Base-by-base conservation (phyloP, 2,113 vertebrate genomes). In the Pterocles orientalis region DNA sequence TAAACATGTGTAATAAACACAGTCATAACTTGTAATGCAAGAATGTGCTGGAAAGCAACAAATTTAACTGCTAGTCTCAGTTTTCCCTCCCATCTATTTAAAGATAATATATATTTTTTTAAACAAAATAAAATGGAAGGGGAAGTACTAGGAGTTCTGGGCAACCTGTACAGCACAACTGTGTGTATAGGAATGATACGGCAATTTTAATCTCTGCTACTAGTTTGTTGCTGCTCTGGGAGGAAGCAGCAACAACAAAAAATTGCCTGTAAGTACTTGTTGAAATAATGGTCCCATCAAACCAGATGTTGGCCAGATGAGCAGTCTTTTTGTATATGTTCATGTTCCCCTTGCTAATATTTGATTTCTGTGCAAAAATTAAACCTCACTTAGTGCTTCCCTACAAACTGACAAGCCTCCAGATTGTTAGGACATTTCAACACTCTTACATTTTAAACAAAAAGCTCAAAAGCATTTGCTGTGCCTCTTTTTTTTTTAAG, bases 171-270 rank as follows among this genome's bases (percentile, higher is more conserved):
- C 36, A 54, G 6, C 48, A 76, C 0, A 12, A 48, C 69, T 82
- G 8, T 62, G 50, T 88, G 82, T 84, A 78, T 73, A 82, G 18
- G 82, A 90, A 88, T 50, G 51, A 95, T 78, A 64, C 2, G 14
- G 93, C 93, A 93, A 94, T 97, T 91, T 92, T 88, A 90, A 88
- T 93, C 64, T 86, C 39, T 85, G 60, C 72, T 91, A 62, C 54
- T 82, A 84, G 65, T 85, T 96, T 96, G 90, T 91, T 92, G 86
- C 92, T 94, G 90, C 61, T 92, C 70, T 96, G 95, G 94, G 95
- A 96, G 86, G 92, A 95, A 96, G 61, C 36, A 94, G 82, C 72
- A 90, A 76, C 75, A 90, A 81, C 86, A 84, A 76, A 88, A 94
- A 66, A 62, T 17, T 77, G 86, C 41, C 36, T 92, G 50, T 90